Evolutionary conservation across 2,888 invertebrate genomes (phyloP), one percentile per base, ranked within the genome.

Genomic region (Andrena bicolor): DNA sequence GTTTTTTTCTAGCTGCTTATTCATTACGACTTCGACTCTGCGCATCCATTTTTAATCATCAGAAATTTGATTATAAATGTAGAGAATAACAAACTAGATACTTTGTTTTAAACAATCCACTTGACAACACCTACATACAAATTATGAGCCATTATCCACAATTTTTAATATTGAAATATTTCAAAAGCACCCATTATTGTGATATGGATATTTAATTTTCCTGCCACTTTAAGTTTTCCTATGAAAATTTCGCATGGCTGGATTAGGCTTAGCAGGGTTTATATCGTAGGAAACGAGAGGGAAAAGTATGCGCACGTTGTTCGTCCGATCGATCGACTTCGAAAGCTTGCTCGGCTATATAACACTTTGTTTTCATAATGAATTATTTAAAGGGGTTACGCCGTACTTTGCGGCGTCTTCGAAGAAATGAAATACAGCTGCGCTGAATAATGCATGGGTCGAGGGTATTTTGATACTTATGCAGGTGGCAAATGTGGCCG

Each of bases 311-410:
- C 10, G n/a, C 10, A n/a, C 13, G 6, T 20, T 10, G n/a, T 28
- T 20, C 26, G 28, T 10, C 6, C 7, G 58, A 78, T 81, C 80
- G 79, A 87, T 87, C 70, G 60, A 48, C 74, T 61, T 71, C 65
- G 53, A 23, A 28, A 35, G 30, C 71, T 1, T 10, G 48, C 56
- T 30, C 58, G 56, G 20, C 51, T 13, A 20, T 56, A 41, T 64
- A 64, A 28, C 58, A 66, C 61, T 73, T 83, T 83, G 77, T 85
- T 82, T 85, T 80, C 61, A 73, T 69, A 82, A 85, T 85, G 83
- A 85, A 87, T 87, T 83, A 85, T 83, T 83, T 73, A 87, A 87
- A 83, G 76, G 56, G 77, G 63, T 56, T 35, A 64, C 80, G 63
- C 41, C 10, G 66, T 64, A 80, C 82, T 73, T 87, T 23, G 35